A percentile compares a stretch with the other conserved stretches of the same genome.
These are phyloP conservation scores for Globia sparganii DNA, from an alignment of 2,888 invertebrate genomes.

Conservation along the genomic window DNA sequence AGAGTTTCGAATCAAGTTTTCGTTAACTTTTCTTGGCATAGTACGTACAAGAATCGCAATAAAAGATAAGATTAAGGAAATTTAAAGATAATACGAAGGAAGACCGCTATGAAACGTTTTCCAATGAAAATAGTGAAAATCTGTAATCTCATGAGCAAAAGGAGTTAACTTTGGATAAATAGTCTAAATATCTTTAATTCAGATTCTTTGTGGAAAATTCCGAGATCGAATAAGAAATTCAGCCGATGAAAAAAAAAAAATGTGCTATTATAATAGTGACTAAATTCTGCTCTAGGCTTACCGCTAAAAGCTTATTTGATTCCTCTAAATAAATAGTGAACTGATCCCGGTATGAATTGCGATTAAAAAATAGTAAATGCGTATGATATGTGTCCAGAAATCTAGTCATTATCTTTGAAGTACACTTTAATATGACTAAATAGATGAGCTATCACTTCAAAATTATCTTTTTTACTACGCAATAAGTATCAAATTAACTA, in stretches of 20 bases:
- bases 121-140: neutral
- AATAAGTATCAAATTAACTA: neutral
- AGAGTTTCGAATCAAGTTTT: slow-evolving; percentile 50
- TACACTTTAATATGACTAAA: neutral
- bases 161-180: neutral
- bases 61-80: slow-evolving; percentile 5
- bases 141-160: neutral
- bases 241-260: neutral
- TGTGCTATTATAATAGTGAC: neutral
- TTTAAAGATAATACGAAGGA: neutral
- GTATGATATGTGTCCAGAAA: slow-evolving; percentile 28
- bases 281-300: slow-evolving; percentile 27
- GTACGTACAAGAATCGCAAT: neutral
- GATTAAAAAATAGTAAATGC: slow-evolving; percentile 11
- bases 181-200: neutral
- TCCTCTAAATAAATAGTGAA: slow-evolving; percentile 45
- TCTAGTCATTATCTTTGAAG: slow-evolving; percentile 22
- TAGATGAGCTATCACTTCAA: neutral
- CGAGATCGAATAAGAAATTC: neutral
- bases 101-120: neutral
- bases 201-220: neutral
- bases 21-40: slow-evolving; percentile 19
- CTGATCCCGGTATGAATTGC: slow-evolving; percentile 27
- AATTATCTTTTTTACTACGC: neutral
- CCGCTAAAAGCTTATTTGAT: slow-evolving; percentile 17